Evolutionary conservation across 2,113 vertebrate species (phyloP).

Genomic region (Trochalopteron elliotii): DNA sequence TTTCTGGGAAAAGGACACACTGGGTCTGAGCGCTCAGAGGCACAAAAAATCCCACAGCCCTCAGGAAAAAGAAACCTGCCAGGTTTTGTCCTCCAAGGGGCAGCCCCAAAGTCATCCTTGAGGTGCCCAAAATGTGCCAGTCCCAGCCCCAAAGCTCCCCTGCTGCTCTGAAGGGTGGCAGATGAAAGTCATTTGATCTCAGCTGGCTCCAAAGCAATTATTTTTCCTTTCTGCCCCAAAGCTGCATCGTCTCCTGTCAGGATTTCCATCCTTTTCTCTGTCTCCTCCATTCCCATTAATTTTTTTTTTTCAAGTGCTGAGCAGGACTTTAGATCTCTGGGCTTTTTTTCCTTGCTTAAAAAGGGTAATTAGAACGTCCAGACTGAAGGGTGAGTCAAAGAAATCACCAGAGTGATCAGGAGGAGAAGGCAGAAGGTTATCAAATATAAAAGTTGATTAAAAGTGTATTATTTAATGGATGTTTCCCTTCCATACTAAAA

Average conservation of each 20-base stretch:
- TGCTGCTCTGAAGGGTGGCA: neutral
- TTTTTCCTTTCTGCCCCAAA: neutral
- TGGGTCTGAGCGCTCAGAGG: neutral
- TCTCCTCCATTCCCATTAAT: neutral
- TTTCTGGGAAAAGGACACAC: neutral
- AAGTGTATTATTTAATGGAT: neutral
- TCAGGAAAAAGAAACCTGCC: neutral
- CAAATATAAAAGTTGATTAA: neutral
- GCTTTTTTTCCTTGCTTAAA: neutral
- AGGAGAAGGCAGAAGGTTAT: constrained; percentile 10
- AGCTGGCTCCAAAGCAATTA: neutral
- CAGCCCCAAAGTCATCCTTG: neutral
- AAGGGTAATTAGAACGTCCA: constrained; percentile 55
- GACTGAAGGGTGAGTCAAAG: constrained; percentile 58
- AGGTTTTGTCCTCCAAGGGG: neutral
- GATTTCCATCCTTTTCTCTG: neutral
- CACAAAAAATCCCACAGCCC: neutral
- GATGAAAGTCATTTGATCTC: neutral
- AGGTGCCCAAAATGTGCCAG: rapidly evolving
- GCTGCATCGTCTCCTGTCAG: neutral
- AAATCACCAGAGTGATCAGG: constrained; percentile 28
- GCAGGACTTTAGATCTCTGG: constrained; percentile 49
- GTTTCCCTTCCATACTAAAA: neutral
- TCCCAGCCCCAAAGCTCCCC: neutral
- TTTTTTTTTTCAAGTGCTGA: neutral